A percentile compares a stretch with the other conserved stretches of the same genome.
phyloP scores from a whole-genome alignment of 2,797 vertebrate genomes.

The Rhabdophis nuchalis region DNA sequence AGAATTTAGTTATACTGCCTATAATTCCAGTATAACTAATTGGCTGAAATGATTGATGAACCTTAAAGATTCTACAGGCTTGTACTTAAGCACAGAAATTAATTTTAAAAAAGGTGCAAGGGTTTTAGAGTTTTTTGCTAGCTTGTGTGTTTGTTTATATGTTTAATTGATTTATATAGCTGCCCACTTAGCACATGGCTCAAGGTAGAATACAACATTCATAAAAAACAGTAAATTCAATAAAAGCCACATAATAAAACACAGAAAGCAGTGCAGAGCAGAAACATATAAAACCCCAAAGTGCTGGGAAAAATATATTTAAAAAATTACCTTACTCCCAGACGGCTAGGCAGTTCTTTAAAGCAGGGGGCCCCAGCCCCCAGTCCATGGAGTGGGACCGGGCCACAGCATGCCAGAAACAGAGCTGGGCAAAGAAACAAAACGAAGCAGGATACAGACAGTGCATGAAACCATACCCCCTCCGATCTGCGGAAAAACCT shows the following conservation, averaged over 20 bases:
- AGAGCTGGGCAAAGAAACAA: too few relatives aligned
- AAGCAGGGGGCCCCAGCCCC: too few relatives aligned
- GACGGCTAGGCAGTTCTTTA: background rate
- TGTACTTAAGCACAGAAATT: background rate
- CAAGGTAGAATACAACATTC: background rate
- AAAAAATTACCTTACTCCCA: background rate
- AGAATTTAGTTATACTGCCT: background rate
- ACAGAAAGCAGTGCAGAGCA: background rate
- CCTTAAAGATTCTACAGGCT: background rate
- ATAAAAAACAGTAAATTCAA: background rate
- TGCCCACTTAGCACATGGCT: background rate
- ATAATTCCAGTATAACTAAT: background rate
- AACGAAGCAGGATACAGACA: too few relatives aligned
- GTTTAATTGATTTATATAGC: background rate
- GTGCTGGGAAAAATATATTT: background rate
- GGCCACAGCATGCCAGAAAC: too few relatives aligned
- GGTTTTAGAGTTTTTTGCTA: background rate
- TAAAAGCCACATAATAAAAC: background rate
- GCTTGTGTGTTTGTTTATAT: background rate
- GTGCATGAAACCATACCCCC: too few relatives aligned
- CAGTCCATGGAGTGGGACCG: too few relatives aligned
- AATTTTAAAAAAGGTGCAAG: background rate
- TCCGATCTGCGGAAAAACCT: too few relatives aligned
- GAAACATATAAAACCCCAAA: background rate
- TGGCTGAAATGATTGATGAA: background rate